A percentile compares a stretch with the other conserved stretches of the same genome.
Conservation (phyloP, 2,113 vertebrate species). For the Xenopus laevis region DNA sequence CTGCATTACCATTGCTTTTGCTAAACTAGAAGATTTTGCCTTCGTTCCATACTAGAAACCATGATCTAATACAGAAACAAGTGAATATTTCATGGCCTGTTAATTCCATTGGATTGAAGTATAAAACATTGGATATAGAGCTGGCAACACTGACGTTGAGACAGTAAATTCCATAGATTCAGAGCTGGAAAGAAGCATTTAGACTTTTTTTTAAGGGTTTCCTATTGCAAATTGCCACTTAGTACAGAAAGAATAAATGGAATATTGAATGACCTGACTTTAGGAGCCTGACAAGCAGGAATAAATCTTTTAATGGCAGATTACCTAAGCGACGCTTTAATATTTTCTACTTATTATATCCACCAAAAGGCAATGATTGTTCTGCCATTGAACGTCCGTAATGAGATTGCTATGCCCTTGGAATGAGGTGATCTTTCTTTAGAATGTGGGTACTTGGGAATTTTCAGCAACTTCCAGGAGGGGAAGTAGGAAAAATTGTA, state of each 20-base stretch:
- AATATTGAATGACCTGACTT: slow-evolving; percentile 16
- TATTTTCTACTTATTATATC: slow-evolving; percentile 30
- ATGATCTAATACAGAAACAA: slow-evolving; percentile 56
- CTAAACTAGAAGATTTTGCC: slow-evolving; percentile 28
- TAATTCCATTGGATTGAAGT: slow-evolving; percentile 43
- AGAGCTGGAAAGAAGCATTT: slow-evolving; percentile 40
- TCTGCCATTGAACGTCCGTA: not conserved
- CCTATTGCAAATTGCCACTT: slow-evolving; percentile 13
- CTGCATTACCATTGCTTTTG: not conserved
- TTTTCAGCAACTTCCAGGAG: slow-evolving; percentile 4
- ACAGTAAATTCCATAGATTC: slow-evolving; percentile 28
- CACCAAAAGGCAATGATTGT: slow-evolving; percentile 12
- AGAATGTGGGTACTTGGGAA: not conserved
- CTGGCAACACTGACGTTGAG: slow-evolving; percentile 43
- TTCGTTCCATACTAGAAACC: slow-evolving; percentile 41
- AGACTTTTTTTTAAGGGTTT: slow-evolving; percentile 20
- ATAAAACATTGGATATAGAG: slow-evolving; percentile 34
- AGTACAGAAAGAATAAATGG: slow-evolving; percentile 9
- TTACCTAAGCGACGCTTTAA: slow-evolving; percentile 18
- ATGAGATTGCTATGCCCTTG: not conserved
- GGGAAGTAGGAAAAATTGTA: not conserved
- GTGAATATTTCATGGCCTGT: slow-evolving; percentile 50
- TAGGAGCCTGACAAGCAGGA: too few relatives aligned
- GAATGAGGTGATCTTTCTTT: not conserved
- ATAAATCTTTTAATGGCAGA: slow-evolving; percentile 21